A percentile compares a stretch with the other conserved stretches of the same genome.
These are phyloP conservation scores for Prinia subflava DNA, from an alignment of 2,113 vertebrate species.

Conservation along the genomic window DNA sequence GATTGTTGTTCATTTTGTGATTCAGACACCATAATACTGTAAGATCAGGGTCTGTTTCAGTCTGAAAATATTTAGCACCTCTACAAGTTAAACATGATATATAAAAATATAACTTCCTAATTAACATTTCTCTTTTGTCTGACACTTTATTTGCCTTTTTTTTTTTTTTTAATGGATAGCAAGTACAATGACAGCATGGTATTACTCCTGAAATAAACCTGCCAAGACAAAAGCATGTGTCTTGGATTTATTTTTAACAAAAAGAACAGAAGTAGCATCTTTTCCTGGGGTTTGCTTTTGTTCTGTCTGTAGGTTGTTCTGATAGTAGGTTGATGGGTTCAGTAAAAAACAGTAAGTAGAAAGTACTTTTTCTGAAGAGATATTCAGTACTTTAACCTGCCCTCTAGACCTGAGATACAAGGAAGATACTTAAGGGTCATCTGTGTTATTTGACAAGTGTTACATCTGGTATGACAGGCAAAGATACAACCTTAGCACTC, in stretches of 20 bases:
- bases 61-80: slow-evolving; percentile 10
- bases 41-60: neutral
- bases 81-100: neutral
- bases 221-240: slow-evolving; percentile 32
- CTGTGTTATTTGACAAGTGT: slow-evolving; percentile 83
- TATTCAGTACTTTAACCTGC: slow-evolving; percentile 76
- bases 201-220: slow-evolving; percentile 43
- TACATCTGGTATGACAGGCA: slow-evolving; percentile 77
- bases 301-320: slow-evolving; percentile 70
- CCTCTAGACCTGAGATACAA: slow-evolving; percentile 78
- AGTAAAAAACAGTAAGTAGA: slow-evolving; percentile 82
- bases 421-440: slow-evolving; percentile 80
- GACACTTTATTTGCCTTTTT: slow-evolving; percentile 19
- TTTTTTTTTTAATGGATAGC: neutral
- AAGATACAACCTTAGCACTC: slow-evolving; percentile 85
- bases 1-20: neutral
- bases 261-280: neutral
- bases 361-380: slow-evolving; percentile 76
- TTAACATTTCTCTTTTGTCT: slow-evolving; percentile 60
- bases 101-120: slow-evolving; percentile 47
- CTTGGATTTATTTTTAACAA: slow-evolving; percentile 49
- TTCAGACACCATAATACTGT: neutral
- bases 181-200: neutral
- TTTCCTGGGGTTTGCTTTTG: slow-evolving; percentile 65
- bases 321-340: slow-evolving; percentile 82